phyloP scores from a whole-genome alignment of 2,113 vertebrate genomes.

The Columbina picui region DNA sequence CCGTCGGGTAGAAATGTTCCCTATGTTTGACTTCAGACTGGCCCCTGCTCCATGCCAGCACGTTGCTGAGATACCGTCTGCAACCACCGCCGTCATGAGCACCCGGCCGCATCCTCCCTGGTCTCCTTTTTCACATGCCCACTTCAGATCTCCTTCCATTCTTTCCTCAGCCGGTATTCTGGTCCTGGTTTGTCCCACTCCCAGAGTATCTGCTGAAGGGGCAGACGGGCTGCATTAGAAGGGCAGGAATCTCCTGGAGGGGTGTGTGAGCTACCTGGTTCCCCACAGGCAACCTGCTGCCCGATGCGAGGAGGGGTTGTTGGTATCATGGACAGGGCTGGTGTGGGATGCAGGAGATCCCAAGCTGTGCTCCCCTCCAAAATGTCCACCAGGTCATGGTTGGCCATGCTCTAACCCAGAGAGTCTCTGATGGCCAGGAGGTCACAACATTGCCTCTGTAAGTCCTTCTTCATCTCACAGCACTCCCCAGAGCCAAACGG shows the following conservation, averaged over 20 bases:
- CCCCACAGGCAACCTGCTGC: background rate
- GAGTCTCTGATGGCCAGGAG: background rate
- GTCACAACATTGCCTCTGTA: background rate
- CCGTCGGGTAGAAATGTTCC: constrained; percentile 67
- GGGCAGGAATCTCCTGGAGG: background rate
- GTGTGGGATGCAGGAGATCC: background rate
- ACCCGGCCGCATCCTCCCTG: background rate
- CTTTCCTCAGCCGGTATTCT: rapidly evolving
- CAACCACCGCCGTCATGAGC: background rate
- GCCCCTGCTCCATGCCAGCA: constrained; percentile 29
- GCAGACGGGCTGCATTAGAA: rapidly evolving
- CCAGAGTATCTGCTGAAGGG: background rate
- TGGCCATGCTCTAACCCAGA: background rate
- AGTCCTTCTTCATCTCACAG: background rate
- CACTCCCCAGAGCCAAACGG: rapidly evolving
- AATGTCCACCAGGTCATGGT: background rate
- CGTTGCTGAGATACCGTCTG: constrained; percentile 18
- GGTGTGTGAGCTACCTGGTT: background rate
- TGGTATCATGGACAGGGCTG: background rate
- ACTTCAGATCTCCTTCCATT: background rate
- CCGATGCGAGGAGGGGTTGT: rapidly evolving
- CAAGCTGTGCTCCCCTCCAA: background rate
- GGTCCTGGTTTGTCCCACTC: background rate
- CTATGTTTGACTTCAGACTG: constrained; percentile 54
- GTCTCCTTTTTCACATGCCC: background rate